Conservation (phyloP, 1,140 invertebrate species). For the Battus philenor region DNA sequence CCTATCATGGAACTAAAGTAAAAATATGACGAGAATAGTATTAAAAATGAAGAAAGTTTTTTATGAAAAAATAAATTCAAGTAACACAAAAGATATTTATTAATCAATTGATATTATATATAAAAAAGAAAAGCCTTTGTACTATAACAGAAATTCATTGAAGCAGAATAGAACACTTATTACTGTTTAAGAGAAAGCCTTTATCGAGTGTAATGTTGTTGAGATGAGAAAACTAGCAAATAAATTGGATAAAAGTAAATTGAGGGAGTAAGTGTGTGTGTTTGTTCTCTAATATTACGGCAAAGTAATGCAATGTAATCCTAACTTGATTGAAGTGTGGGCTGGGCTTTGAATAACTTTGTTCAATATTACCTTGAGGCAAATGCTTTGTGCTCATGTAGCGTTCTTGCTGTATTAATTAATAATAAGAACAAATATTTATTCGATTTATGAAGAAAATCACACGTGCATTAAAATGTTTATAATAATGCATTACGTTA, state of each 20-base stretch:
- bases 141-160: slow-evolving; percentile 12
- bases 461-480: too few species aligned
- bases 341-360: slow-evolving; percentile 47
- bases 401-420: neutral
- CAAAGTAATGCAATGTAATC: slow-evolving; percentile 17
- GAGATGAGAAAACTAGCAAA: slow-evolving; percentile 16
- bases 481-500: too few species aligned
- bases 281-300: too few species aligned
- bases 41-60: too few species aligned
- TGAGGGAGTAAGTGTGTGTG: neutral
- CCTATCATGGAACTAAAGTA: too few species aligned
- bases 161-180: slow-evolving; percentile 14
- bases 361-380: slow-evolving; percentile 48
- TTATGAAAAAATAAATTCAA: too few species aligned
- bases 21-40: too few species aligned
- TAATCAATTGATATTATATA: slow-evolving; percentile 13
- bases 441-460: too few species aligned
- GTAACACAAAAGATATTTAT: too few species aligned
- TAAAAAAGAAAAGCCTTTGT: slow-evolving; percentile 14
- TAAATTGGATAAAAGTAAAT: slow-evolving; percentile 13
- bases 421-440: too few species aligned
- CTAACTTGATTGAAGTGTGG: slow-evolving; percentile 26
- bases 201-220: slow-evolving; percentile 15
- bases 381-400: slow-evolving; percentile 25
- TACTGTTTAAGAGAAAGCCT: slow-evolving; percentile 17